phyloP scores from a whole-genome alignment of 2,113 vertebrate genomes.

The Planiliza haematocheilus region DNA sequence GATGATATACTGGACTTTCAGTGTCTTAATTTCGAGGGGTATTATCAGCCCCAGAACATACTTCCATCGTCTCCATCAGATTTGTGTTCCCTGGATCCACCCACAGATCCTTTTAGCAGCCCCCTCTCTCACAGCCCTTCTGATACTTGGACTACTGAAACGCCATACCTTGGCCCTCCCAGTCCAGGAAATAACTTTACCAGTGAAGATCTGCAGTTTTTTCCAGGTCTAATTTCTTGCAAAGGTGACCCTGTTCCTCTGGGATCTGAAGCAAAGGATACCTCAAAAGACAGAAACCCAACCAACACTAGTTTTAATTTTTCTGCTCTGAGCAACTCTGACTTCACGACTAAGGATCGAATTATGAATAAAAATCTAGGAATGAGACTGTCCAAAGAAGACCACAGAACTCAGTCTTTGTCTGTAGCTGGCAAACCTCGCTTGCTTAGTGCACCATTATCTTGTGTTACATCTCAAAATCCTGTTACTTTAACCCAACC shows the following conservation, averaged over 20 bases:
- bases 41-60: constrained; percentile 81
- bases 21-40: constrained; percentile 84
- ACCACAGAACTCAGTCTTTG: constrained; percentile 52
- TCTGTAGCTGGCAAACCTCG: constrained; percentile 62
- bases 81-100: constrained; percentile 81
- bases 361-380: constrained; percentile 59
- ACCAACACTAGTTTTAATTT: constrained; percentile 63
- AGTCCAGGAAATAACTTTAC: constrained; percentile 83
- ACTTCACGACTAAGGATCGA: constrained; percentile 65
- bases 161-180: constrained; percentile 83
- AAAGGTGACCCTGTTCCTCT: constrained; percentile 71
- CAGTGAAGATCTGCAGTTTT: constrained; percentile 80
- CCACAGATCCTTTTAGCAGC: constrained; percentile 83
- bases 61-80: constrained; percentile 81
- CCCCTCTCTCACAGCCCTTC: constrained; percentile 84
- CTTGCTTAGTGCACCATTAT: constrained; percentile 37
- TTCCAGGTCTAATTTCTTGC: constrained; percentile 76
- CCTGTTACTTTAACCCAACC: constrained; percentile 50
- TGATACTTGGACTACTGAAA: constrained; percentile 82
- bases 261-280: constrained; percentile 66
- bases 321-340: constrained; percentile 47
- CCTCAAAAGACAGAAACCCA: constrained; percentile 70
- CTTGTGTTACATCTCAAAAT: constrained; percentile 54
- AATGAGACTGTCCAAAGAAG: constrained; percentile 69
- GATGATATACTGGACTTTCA: constrained; percentile 85